phyloP scores from a whole-genome alignment of 2,113 vertebrate genomes.

The Castor canadensis region DNA sequence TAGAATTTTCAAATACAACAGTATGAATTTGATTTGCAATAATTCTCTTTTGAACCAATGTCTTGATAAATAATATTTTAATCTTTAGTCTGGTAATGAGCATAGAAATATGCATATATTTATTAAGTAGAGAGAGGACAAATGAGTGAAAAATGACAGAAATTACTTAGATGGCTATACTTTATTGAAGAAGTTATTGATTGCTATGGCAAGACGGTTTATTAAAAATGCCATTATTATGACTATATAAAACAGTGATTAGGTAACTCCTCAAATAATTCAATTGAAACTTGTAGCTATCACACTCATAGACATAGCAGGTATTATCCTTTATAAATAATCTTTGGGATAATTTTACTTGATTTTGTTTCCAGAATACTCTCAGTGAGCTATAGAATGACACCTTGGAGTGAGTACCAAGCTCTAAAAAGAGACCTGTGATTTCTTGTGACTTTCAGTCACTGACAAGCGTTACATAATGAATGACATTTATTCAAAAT shows the following conservation, averaged over 20 bases:
- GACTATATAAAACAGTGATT: neutral
- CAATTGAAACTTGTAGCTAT: neutral
- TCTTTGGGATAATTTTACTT: neutral
- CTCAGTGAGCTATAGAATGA: neutral
- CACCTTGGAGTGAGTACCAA: neutral
- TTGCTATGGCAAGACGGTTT: neutral
- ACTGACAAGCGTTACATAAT: neutral
- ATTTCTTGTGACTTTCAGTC: neutral
- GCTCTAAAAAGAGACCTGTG: neutral
- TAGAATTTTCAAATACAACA: neutral
- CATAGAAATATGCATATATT: neutral
- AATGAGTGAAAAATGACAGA: neutral
- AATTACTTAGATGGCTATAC: neutral
- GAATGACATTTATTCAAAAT: neutral
- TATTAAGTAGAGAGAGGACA: neutral
- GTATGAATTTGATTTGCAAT: neutral
- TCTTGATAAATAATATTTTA: neutral
- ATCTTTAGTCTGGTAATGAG: neutral
- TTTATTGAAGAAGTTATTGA: neutral
- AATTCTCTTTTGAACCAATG: neutral
- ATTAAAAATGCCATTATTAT: no score
- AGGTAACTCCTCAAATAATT: neutral
- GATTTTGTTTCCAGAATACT: neutral
- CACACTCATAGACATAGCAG: neutral
- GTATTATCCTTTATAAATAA: neutral